Evolutionary conservation across 2,113 vertebrate species (phyloP), one percentile per base, ranked within the genome.

Genomic region (Oxyura jamaicensis): DNA sequence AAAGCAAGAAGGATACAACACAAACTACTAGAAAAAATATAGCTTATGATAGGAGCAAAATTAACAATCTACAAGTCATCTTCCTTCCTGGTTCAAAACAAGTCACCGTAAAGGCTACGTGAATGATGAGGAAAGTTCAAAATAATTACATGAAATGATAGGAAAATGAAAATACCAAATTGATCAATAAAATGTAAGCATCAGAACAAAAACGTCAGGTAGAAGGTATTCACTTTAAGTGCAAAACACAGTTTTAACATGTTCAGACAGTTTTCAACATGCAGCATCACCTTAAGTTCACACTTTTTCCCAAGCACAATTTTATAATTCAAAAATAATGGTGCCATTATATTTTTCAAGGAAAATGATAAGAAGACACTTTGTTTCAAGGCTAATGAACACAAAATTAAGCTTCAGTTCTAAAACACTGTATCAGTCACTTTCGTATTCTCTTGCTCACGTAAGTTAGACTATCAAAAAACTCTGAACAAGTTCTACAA

Each of bases 261-360:
- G 92, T 89, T 71, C 73, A 95, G 56, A 31, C 66, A 8, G 82
- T 66, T 93, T 86, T 87, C 58, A 87, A 91, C 93, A 95, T 96
- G 97, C 95, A 97, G 95, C 96, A 97, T 97, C 91, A 83, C n/a
- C 33, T 66, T 76, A 78, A 65, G n/a, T 35, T 86, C 19, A 80
- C 39, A 79, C 89, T 92, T 89, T 89, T 91, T 12, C 86, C 69
- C 85, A 94, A 94, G 66, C 83, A 93, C 84, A 71, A 46, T 31
- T 90, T 63, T 68, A 67, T 55, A 81, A 96, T 96, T 97, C 95
- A 97, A 97, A 97, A 97, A 97, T 95, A 97, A 97, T 95, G 95
- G 96, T 96, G 94, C 58, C 79, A 73, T 83, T 86, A 21, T 85
- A 63, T 56, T 92, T 92, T 86, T 79, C 35, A 66, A 53, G 78